These are phyloP conservation scores for Lamellibrachia satsuma DNA, from an alignment of 2,888 invertebrate species.

Conservation along the genomic window DNA sequence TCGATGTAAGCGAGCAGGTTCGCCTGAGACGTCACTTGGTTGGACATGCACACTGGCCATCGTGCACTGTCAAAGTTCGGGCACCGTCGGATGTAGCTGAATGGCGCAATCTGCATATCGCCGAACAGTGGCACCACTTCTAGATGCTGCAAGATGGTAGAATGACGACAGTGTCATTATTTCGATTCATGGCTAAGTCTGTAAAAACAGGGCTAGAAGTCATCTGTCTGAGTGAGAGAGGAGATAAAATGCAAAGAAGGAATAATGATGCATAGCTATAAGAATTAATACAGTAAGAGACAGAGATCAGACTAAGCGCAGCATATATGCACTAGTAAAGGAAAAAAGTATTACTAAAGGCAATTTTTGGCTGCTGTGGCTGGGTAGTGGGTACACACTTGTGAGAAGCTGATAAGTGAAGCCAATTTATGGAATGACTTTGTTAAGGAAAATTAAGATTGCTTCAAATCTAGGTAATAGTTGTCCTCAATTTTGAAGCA, in stretches of 20 bases:
- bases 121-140: conserved; percentile 78
- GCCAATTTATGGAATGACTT: too few relatives aligned
- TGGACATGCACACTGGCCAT: conserved; percentile 69
- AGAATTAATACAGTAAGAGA: too few relatives aligned
- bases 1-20: conserved; percentile 88
- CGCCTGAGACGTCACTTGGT: conserved; percentile 82
- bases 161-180: background rate
- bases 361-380: too few relatives aligned
- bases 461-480: too few relatives aligned
- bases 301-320: too few relatives aligned
- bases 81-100: conserved; percentile 89
- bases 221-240: background rate
- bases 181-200: background rate
- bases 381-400: too few relatives aligned
- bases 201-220: background rate
- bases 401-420: too few relatives aligned
- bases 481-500: too few relatives aligned
- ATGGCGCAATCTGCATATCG: conserved; percentile 99
- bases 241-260: background rate
- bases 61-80: conserved; percentile 60
- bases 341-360: too few relatives aligned
- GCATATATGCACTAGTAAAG: too few relatives aligned
- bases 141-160: conserved; percentile 48
- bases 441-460: too few relatives aligned
- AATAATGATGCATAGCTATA: background rate